These are phyloP conservation scores for Pluvianellus socialis DNA, from an alignment of 2,113 vertebrate species.

Conservation along the genomic window DNA sequence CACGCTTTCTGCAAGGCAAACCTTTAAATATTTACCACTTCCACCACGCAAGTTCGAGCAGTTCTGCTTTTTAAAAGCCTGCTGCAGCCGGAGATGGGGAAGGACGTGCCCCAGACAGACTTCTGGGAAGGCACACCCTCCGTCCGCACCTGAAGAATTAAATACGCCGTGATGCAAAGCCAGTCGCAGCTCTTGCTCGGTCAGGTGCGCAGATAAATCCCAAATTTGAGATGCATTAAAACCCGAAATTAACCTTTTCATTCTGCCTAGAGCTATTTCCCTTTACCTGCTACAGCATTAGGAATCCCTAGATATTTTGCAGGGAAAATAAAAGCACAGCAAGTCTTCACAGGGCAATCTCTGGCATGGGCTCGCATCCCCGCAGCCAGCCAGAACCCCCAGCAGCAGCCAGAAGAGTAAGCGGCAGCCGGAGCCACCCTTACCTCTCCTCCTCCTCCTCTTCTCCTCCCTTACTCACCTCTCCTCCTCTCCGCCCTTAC, in stretches of 20 bases:
- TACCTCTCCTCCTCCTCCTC: background rate
- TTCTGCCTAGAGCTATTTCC: background rate
- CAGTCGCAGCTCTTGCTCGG: background rate
- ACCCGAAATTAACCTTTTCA: accelerated
- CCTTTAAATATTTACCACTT: background rate
- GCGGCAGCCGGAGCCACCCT: background rate
- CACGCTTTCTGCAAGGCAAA: background rate
- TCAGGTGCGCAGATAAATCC: background rate
- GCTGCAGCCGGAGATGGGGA: background rate
- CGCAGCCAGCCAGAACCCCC: background rate
- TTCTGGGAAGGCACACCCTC: background rate
- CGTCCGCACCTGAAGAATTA: background rate
- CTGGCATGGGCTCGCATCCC: accelerated
- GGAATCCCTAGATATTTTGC: background rate
- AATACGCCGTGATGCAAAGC: background rate
- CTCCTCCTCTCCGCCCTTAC: background rate
- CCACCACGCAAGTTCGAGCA: background rate
- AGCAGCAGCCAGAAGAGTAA: background rate
- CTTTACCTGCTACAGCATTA: background rate
- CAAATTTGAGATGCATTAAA: background rate
- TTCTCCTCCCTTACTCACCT: background rate
- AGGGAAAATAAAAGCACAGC: background rate
- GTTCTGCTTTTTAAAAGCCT: background rate
- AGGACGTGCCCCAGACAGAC: background rate
- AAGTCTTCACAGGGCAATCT: background rate